Base-by-base conservation (phyloP, 37 sponge, comb jelly and placozoan species). In the Theonella swinhoei region DNA sequence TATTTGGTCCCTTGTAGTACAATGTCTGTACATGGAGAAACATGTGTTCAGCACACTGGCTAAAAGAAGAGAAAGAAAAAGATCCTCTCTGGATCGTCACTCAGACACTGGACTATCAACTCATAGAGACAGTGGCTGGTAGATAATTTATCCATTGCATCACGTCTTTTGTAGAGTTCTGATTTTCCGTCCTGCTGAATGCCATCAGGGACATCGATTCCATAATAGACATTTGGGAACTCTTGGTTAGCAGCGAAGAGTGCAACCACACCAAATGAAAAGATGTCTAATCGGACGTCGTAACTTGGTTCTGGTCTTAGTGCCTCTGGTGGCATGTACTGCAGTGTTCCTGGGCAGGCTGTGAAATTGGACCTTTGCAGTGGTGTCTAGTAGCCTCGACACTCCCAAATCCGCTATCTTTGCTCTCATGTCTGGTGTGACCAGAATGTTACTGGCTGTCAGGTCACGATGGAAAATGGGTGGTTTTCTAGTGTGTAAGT, bases 391-490 rank as follows among this genome's bases (percentile, higher is more conserved):
- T 1, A 74, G 40, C 7, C 35, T 35, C 20, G 75, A 39, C 22
- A 74, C 47, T 25, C 62, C 63, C 28, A 62, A 23, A 34, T 58
- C 63, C 22, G 62, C 34, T 60, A 61, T 60, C 63, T 77, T 77
- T 22, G 63, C 78, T 8, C 66, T 64, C 64, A 23, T 4, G 29
- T 78, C 66, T 17, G 23, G 4, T 5, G 78, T 64, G 39, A 78
- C 22, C 0, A 78, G 78, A 24, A 78, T 26, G 61, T 78, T 78
- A 0, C 29, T 3, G 7, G 65, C 66, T 4, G 66, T 64, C 19
- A 78, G 66, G 38, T 78, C 78, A 4, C 78, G 64, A 22, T 78
- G 78, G 66, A 78, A 37, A 29, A 78, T 78, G 0, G 29, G 31
- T 30, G 83, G 83, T 0, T 60, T 14, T 22, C 61, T 64, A 29